These are phyloP conservation scores for Leptopilina syphax DNA, from an alignment of 2,888 invertebrate genomes.

Conservation along the genomic window DNA sequence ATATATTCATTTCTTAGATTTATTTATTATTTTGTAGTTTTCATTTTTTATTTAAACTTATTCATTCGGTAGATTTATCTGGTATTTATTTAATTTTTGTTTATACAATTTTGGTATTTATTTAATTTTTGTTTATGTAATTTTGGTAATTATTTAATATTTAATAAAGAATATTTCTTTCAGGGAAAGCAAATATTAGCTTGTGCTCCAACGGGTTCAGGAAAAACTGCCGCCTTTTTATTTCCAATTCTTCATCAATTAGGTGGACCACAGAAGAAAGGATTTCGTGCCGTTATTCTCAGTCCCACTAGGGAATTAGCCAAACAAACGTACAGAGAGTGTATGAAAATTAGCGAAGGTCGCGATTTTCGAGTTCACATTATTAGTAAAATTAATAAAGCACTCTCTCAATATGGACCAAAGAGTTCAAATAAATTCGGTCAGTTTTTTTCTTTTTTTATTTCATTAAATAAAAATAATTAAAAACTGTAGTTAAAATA, in stretches of 20 bases:
- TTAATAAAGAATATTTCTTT: conserved; percentile 48
- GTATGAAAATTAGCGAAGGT: conserved; percentile 85
- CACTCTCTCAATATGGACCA: conserved; percentile 84
- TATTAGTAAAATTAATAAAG: conserved; percentile 88
- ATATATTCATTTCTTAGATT: conserved; percentile 1
- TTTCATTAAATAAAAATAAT: not conserved
- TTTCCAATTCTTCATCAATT: conserved; percentile 91
- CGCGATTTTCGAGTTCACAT: conserved; percentile 86
- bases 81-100: no score
- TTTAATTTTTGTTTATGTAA: not conserved
- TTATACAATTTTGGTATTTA: no score
- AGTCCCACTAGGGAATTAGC: conserved; percentile 97
- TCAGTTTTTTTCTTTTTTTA: conserved; percentile 70
- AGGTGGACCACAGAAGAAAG: conserved; percentile 83
- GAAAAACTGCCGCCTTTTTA: conserved; percentile 97
- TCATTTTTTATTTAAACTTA: not conserved
- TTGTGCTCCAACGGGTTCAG: conserved; percentile 98
- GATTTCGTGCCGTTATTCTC: conserved; percentile 91
- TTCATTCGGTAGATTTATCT: no score
- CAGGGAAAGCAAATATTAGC: conserved; percentile 91
- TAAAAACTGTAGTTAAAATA: not conserved
- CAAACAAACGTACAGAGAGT: conserved; percentile 92
- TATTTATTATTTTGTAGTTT: not conserved
- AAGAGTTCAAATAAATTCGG: conserved; percentile 88
- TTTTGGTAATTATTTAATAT: not conserved